Evolutionary conservation across 2,797 vertebrate species (phyloP).

Genomic region (Buceros bicornis): DNA sequence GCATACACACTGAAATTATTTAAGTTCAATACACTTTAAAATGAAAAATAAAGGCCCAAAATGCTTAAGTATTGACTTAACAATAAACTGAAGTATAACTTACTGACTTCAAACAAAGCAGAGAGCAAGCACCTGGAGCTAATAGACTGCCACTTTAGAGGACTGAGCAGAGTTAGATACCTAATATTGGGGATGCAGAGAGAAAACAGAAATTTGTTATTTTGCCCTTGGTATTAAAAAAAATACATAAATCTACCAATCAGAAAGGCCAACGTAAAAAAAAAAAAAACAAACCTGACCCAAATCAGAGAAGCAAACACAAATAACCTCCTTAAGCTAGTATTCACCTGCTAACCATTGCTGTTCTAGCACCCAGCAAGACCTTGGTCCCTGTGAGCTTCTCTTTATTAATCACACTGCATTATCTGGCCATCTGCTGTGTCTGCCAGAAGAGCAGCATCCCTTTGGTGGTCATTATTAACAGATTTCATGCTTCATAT

Average conservation of each 20-base stretch:
- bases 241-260: neutral
- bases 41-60: neutral
- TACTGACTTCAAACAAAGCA: neutral
- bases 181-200: neutral
- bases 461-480: conserved; percentile 34
- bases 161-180: neutral
- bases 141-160: neutral
- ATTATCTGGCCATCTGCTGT: conserved; percentile 39
- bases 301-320: neutral
- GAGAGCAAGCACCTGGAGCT: neutral
- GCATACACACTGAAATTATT: neutral
- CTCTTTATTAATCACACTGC: neutral
- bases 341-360: neutral
- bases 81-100: neutral
- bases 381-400: neutral
- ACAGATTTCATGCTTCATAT: neutral
- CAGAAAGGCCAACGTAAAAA: neutral
- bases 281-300: too few species aligned
- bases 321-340: neutral
- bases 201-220: neutral
- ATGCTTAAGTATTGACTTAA: neutral
- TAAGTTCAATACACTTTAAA: neutral
- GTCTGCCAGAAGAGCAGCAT: conserved; percentile 37
- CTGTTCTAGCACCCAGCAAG: neutral
- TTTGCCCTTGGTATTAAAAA: neutral